phyloP scores from a whole-genome alignment of 2,888 invertebrate species.

The Polydesmus complanatus region DNA sequence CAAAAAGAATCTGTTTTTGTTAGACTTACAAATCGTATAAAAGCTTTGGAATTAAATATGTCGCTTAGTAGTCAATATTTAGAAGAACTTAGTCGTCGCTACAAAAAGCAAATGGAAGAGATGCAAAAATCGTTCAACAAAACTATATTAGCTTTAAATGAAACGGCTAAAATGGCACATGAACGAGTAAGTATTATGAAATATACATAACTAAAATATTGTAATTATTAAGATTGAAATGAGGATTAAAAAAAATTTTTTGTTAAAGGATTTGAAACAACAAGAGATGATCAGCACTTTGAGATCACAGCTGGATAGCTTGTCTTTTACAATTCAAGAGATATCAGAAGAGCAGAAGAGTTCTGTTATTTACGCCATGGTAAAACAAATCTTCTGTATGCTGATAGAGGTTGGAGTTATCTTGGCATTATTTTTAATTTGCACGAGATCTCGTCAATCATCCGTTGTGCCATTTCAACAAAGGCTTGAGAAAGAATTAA shows the following conservation, averaged over 20 bases:
- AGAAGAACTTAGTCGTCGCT: slow-evolving; percentile 85
- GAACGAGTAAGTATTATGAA: slow-evolving; percentile 36
- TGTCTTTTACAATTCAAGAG: slow-evolving; percentile 17
- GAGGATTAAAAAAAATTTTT: background rate
- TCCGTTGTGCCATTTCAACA: too few relatives aligned
- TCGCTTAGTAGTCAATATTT: slow-evolving; percentile 90
- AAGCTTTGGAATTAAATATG: slow-evolving; percentile 91
- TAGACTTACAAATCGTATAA: slow-evolving; percentile 85
- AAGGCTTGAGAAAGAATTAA: too few relatives aligned
- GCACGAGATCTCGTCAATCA: slow-evolving; percentile 30
- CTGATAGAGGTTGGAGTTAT: slow-evolving; percentile 28
- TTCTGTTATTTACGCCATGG: slow-evolving; percentile 23
- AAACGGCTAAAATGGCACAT: slow-evolving; percentile 40
- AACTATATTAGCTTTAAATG: slow-evolving; percentile 47
- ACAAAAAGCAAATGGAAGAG: slow-evolving; percentile 92
- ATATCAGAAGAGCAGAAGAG: slow-evolving; percentile 20
- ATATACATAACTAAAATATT: background rate
- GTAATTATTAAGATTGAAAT: background rate
- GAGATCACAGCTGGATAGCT: slow-evolving; percentile 21
- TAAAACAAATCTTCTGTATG: slow-evolving; percentile 29
- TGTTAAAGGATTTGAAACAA: slow-evolving; percentile 22
- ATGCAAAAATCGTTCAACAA: slow-evolving; percentile 73
- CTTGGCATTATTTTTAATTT: slow-evolving; percentile 36
- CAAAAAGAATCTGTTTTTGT: slow-evolving; percentile 94
- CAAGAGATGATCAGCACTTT: slow-evolving; percentile 22